Evolutionary conservation across 1,140 invertebrate species (phyloP), one percentile per base, ranked within the genome.

Genomic region (Halotydeus destructor): DNA sequence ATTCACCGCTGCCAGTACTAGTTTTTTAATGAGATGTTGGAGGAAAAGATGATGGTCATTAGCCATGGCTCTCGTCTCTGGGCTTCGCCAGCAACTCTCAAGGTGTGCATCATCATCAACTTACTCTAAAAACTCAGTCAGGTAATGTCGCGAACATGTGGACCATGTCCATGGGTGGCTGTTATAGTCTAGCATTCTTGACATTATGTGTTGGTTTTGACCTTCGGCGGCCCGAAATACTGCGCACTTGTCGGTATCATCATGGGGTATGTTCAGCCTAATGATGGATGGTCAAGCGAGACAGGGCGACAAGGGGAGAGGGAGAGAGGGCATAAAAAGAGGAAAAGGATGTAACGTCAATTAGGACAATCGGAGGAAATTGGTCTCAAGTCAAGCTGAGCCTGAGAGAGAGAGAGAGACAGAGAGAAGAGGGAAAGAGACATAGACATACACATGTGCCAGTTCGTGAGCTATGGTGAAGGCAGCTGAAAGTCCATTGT

Each of bases 401-500:
- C 3, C 30, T 16, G 19, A 34, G n/a, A n/a, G n/a, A n/a, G n/a
- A n/a, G n/a, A n/a, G n/a, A n/a, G n/a, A n/a, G n/a, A n/a, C n/a
- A n/a, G n/a, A n/a, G n/a, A n/a, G n/a, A n/a, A n/a, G n/a, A n/a
- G n/a, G n/a, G n/a, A n/a, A n/a, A n/a, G n/a, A n/a, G n/a, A n/a
- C n/a, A n/a, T n/a, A 16, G 40, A 67, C 79, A 70, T 69, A 81
- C 73, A 86, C 70, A 55, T 91, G 85, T 31, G 83, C 85, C 38
- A 89, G 66, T 64, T 91, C 84, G 52, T 89, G 83, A 18, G 83
- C 81, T 45, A 89, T 84, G 8, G 84, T 88, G 55, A 88, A 91
- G 3, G 82, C 82, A 14, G 84, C 77, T 5, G 75, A 74, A 5
- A 91, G 66, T 2, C 85, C 85, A 53, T 83, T 86, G 54, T 91